Percentiles rank a stretch among this genome's conserved stretches.
phyloP scores from a whole-genome alignment of 2,888 invertebrate species.

The Aspidapion aeneum region DNA sequence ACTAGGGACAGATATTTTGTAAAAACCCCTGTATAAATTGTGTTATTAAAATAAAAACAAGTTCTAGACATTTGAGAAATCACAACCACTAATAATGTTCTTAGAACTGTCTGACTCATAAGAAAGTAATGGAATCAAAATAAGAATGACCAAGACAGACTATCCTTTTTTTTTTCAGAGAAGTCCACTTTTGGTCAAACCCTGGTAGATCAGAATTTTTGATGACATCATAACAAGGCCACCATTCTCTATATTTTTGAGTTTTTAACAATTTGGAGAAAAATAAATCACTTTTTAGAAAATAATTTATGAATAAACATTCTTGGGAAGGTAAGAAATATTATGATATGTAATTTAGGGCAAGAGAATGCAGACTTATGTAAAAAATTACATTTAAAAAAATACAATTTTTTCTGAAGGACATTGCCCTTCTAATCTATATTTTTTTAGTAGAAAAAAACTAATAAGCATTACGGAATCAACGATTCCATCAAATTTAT shows the following conservation, averaged over 20 bases:
- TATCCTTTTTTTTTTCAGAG: not conserved
- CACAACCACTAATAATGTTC: no score
- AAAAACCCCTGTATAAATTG: no score
- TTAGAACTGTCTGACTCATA: no score
- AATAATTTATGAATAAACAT: not conserved
- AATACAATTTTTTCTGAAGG: no score
- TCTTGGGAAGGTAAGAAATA: not conserved
- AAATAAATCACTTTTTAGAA: not conserved
- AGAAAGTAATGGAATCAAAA: not conserved
- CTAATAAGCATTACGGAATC: not conserved
- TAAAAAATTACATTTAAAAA: no score
- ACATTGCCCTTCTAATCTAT: no score
- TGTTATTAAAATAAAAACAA: no score
- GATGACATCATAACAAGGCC: not conserved
- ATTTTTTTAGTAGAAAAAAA: not conserved
- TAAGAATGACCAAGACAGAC: not conserved
- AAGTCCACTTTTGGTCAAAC: not conserved
- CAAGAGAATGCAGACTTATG: no score
- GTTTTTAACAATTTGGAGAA: not conserved
- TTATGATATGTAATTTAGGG: not conserved
- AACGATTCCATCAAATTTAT: not conserved
- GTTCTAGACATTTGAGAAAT: no score
- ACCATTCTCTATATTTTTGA: not conserved
- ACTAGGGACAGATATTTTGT: no score
- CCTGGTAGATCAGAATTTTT: not conserved